A percentile compares a stretch with the other conserved stretches of the same genome.
Evolutionary conservation across 2,797 vertebrate genomes (phyloP).

Genomic region (Poeciliopsis infans): DNA sequence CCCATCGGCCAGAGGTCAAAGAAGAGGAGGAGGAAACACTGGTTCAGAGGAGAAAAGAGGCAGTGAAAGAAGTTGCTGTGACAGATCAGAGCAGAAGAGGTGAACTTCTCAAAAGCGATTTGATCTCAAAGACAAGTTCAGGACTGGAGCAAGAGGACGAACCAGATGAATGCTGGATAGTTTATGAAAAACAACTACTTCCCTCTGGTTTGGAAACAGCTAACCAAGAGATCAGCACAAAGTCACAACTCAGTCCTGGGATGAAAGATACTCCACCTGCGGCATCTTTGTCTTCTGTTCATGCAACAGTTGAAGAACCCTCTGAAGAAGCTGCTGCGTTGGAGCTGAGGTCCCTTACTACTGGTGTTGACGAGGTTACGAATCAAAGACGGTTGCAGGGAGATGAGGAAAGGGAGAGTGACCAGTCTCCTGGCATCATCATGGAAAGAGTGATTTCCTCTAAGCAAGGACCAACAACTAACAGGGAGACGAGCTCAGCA

Average conservation of each 20-base stretch:
- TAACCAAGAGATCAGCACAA: conserved; percentile 16
- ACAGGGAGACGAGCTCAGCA: conserved; percentile 24
- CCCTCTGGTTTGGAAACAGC: conserved; percentile 53
- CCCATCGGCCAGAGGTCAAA: conserved; percentile 71
- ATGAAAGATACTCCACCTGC: conserved; percentile 9
- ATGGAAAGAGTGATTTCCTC: conserved; percentile 74
- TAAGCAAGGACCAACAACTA: conserved; percentile 40
- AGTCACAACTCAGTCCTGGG: conserved; percentile 12
- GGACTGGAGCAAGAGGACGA: conserved; percentile 50
- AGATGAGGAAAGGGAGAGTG: conserved; percentile 47
- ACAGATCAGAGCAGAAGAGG: conserved; percentile 40
- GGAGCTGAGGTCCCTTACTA: conserved; percentile 66
- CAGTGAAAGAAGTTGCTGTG: conserved; percentile 8
- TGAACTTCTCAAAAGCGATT: conserved; percentile 32
- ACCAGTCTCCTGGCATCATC: conserved; percentile 72
- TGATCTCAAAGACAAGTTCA: conserved; percentile 40
- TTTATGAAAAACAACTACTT: conserved; percentile 67
- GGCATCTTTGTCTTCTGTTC: conserved; percentile 13
- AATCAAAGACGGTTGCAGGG: conserved; percentile 42
- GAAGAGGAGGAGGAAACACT: conserved; percentile 78
- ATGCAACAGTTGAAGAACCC: conserved; percentile 49
- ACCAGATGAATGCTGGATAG: conserved; percentile 70
- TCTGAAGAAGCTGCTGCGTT: conserved; percentile 58
- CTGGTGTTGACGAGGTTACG: conserved; percentile 52
- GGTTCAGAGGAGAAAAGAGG: conserved; percentile 63